Conservation (phyloP, 2,797 vertebrate genomes). For the Delichon dasypus region DNA sequence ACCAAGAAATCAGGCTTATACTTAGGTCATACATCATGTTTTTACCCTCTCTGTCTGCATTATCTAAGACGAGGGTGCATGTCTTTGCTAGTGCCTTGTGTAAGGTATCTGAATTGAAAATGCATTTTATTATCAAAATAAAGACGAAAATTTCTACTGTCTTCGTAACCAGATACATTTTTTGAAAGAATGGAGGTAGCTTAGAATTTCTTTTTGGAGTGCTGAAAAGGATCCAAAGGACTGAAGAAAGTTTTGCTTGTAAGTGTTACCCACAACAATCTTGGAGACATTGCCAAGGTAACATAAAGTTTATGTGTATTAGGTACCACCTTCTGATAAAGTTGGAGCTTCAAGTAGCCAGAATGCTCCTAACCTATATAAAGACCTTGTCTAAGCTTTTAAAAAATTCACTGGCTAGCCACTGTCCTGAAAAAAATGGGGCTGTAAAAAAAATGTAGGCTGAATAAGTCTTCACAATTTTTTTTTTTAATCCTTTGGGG, state of each 20-base stretch:
- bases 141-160: background rate
- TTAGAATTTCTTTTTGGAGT: background rate
- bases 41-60: background rate
- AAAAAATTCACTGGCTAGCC: background rate
- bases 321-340: background rate
- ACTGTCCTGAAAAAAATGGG: background rate
- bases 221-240: background rate
- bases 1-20: background rate
- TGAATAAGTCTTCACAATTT: background rate
- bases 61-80: background rate
- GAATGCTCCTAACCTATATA: background rate
- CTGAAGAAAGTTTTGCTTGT: background rate
- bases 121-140: background rate
- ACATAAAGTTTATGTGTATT: background rate
- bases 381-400: background rate
- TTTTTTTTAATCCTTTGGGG: background rate
- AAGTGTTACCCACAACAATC: background rate
- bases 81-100: background rate
- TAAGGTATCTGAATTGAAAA: background rate
- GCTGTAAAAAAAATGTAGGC: background rate
- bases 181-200: background rate
- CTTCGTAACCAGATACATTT: background rate
- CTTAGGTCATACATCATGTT: background rate
- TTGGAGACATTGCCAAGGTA: background rate
- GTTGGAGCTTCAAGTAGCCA: background rate